Percentiles rank a stretch among this genome's conserved stretches.
Evolutionary conservation across 2,797 vertebrate genomes (phyloP).

Genomic region (Melanotaenia parkinsoni): DNA sequence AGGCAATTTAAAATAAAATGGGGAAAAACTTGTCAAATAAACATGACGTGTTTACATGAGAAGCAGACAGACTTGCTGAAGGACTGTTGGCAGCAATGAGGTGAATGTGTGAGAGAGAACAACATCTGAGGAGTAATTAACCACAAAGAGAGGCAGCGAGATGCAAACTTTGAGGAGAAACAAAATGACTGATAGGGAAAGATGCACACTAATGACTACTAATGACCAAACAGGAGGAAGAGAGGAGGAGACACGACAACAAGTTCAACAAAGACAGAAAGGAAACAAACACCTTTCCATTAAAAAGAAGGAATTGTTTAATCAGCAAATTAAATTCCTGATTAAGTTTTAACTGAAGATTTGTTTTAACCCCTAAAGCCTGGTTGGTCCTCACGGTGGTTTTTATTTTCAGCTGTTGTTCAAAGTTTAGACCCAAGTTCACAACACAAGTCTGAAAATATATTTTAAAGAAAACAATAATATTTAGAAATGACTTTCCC

Average conservation of each 20-base stretch:
- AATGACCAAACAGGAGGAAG: constrained; percentile 58
- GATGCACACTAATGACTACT: constrained; percentile 38
- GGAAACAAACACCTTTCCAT: too few relatives aligned
- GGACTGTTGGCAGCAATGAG: constrained; percentile 4
- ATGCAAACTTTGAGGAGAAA: constrained; percentile 22
- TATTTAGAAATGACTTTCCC: too few relatives aligned
- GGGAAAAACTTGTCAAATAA: constrained; percentile 26
- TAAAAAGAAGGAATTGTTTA: too few relatives aligned
- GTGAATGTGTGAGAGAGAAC: constrained; percentile 7
- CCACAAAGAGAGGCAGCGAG: constrained; percentile 3
- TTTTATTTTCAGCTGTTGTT: too few relatives aligned
- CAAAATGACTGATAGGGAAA: constrained; percentile 11
- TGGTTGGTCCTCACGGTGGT: too few relatives aligned
- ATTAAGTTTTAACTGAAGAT: too few relatives aligned
- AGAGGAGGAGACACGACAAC: constrained; percentile 16
- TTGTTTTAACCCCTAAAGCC: too few relatives aligned
- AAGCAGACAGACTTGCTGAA: not conserved
- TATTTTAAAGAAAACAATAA: too few relatives aligned
- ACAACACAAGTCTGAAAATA: too few relatives aligned
- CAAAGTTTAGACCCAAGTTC: too few relatives aligned
- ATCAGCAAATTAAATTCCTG: too few relatives aligned
- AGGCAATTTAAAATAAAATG: not conserved
- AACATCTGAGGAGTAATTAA: constrained; percentile 45
- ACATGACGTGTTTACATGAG: constrained; percentile 32
- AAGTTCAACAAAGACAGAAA: too few relatives aligned